Percentiles rank a stretch among this genome's conserved stretches.
Evolutionary conservation across 92 coral and sea anemone genomes (phyloP).

Genomic region (Desmophyllum pertusum): DNA sequence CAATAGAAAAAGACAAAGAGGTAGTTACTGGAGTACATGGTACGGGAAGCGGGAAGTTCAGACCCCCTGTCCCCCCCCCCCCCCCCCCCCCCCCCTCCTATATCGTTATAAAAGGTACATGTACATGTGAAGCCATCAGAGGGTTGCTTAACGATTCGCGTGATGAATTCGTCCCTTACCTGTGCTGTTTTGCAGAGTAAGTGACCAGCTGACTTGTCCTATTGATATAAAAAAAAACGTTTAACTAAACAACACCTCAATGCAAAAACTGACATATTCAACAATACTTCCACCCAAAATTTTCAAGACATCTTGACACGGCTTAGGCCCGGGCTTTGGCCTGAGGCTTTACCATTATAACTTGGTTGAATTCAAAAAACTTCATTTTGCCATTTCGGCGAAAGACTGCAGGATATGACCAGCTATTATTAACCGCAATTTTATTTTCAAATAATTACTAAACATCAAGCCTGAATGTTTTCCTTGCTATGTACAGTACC

Average conservation of each 20-base stretch:
- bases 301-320: not conserved
- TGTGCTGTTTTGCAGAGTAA: constrained; percentile 19
- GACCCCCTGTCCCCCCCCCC: not conserved
- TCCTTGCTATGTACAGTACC: constrained; percentile 45
- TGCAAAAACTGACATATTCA: not conserved
- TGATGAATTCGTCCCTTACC: constrained; percentile 1
- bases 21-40: too few relatives aligned
- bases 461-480: not conserved
- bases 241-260: not conserved
- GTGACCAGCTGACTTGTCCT: constrained; percentile 54
- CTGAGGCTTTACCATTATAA: too few relatives aligned
- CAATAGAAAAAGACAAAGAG: too few relatives aligned
- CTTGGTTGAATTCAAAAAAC: not conserved
- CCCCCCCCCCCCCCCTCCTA: not conserved
- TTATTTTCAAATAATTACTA: too few relatives aligned
- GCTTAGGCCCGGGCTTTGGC: too few relatives aligned
- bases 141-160: too few relatives aligned
- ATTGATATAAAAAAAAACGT: not conserved
- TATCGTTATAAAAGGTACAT: too few relatives aligned
- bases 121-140: not conserved
- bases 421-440: not conserved
- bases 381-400: not conserved
- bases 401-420: not conserved
- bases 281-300: not conserved
- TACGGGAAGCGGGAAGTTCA: too few relatives aligned